Evolutionary conservation across 1,140 invertebrate genomes (phyloP).

Genomic region (Heterodera schachtii): DNA sequence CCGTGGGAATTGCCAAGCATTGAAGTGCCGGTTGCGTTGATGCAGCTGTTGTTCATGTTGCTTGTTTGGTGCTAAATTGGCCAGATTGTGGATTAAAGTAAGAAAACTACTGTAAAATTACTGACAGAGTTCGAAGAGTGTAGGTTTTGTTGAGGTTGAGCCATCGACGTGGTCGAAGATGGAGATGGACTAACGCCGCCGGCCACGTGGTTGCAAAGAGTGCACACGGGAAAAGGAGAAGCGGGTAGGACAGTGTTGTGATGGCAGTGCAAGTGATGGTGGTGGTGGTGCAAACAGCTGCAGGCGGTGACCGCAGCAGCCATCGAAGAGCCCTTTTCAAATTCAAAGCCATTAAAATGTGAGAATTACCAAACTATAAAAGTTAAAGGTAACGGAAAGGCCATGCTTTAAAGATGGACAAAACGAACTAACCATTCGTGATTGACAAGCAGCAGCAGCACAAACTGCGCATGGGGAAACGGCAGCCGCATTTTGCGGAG

Average conservation of each 20-base stretch:
- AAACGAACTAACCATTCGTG: constrained; percentile 13
- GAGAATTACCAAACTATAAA: not conserved
- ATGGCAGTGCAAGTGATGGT: constrained; percentile 29
- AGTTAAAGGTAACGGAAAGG: not conserved
- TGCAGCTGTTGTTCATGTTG: not conserved
- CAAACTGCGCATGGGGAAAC: constrained; percentile 22
- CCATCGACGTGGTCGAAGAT: constrained; percentile 6
- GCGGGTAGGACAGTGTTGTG: constrained; percentile 3
- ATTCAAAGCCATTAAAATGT: not conserved
- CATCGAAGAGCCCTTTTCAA: not conserved
- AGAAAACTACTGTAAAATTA: not conserved
- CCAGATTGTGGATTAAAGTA: not conserved
- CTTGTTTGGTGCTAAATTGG: constrained; percentile 2
- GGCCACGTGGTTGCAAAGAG: constrained; percentile 23
- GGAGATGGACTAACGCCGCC: constrained; percentile 8
- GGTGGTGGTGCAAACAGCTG: constrained; percentile 30
- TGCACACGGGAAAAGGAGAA: constrained; percentile 16
- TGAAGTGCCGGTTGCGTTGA: not conserved
- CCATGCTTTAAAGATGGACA: too few relatives aligned
- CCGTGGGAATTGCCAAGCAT: not conserved
- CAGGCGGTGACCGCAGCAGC: constrained; percentile 22
- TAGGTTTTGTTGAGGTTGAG: not conserved
- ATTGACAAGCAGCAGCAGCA: constrained; percentile 30
- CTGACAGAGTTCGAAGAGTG: not conserved
- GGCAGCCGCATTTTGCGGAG: constrained; percentile 19